Evolutionary conservation across 2,797 vertebrate genomes (phyloP), one percentile per base, ranked within the genome.

Genomic region (Gymnothorax javanicus): DNA sequence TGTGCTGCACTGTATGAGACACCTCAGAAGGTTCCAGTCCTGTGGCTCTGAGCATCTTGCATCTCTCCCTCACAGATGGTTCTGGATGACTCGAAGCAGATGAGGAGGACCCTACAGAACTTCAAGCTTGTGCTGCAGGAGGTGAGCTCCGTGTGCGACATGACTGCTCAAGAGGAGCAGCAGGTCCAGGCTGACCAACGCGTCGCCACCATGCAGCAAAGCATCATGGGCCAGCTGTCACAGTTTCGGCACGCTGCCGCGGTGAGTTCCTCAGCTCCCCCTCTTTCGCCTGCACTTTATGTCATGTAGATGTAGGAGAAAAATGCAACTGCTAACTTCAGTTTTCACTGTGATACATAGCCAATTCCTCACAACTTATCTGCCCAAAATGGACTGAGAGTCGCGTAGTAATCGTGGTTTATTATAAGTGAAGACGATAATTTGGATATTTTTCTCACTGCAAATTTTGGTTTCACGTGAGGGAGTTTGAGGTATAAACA

Each of bases 1-100:
- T 20, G 62, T 64, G 23, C 7, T 64, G 23, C 7, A 23, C 43
- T 77, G 15, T 77, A 11, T 77, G 25, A 75, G 71, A 43, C 11
- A 13, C 2, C 33, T 81, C 54, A 60, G 69, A 27, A 8, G 87
- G 13, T 87, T 25, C 33, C 86, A 81, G 60, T 86, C 25, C 77
- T 5, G 54, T n/a, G 54, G 50, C 27, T 25, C 43, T 23, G 71
- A 17, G 57, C 12, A 58, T 67, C 71, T 84, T 84, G 25, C 90
- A 23, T 85, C 17, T 88, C 0, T 58, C 43, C 73, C 52, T 17
- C 84, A 86, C 90, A 99, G 98, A 96, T 96, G 95, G 97, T 98
- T 85, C 89, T 98, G 91, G 95, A 97, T 73, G 98, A 98, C 91
- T 97, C 96, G 0, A 95, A 95, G 7, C 98, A 98, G 94, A 98